Evolutionary conservation across 1,140 invertebrate genomes (phyloP).

Genomic region (Rhopalosiphum padi): DNA sequence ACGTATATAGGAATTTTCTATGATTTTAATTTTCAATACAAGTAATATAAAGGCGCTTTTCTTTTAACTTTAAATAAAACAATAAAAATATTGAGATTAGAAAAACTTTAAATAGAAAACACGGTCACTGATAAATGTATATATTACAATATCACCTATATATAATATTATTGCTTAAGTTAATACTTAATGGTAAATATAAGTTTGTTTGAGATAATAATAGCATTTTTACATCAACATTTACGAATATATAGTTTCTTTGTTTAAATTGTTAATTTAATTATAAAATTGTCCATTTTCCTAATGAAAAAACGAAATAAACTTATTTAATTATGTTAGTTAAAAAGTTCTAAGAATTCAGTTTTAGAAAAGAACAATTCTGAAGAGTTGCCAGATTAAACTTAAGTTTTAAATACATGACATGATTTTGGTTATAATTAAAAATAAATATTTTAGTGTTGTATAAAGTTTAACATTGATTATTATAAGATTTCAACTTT

Average conservation of each 20-base stretch:
- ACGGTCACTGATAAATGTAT: not conserved
- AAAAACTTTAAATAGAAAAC: not conserved
- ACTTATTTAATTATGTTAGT: constrained; percentile 24
- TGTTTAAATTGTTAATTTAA: constrained; percentile 1
- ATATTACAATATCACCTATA: not conserved
- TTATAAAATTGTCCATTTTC: constrained; percentile 23
- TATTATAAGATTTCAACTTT: not conserved
- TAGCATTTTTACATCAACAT: not conserved
- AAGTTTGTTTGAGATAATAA: not conserved
- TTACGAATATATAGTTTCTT: not conserved
- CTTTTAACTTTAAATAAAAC: not conserved
- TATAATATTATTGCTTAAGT: not conserved
- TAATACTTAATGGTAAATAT: not conserved
- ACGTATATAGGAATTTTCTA: not conserved
- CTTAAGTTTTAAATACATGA: not conserved
- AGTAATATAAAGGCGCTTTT: not conserved
- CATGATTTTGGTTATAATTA: not conserved
- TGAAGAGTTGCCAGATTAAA: not conserved
- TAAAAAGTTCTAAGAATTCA: constrained; percentile 16
- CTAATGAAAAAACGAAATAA: constrained; percentile 24
- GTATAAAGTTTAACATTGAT: not conserved
- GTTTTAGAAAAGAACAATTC: not conserved
- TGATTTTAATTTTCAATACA: not conserved
- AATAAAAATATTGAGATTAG: not conserved
- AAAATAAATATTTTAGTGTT: constrained; percentile 4